Evolutionary conservation across 2,888 invertebrate species (phyloP).

Genomic region (Caenorhabditis panamensis): DNA sequence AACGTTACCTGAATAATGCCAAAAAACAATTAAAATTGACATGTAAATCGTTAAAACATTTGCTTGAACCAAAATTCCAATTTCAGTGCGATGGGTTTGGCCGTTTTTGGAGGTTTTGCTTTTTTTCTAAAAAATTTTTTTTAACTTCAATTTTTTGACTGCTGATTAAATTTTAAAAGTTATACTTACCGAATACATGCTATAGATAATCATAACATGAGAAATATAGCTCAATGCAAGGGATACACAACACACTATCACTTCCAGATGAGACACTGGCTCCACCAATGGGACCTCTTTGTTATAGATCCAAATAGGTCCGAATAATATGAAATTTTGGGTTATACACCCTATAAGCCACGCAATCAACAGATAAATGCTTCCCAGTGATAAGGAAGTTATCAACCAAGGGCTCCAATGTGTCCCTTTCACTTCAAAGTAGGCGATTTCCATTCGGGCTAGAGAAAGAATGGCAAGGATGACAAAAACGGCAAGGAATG

Average conservation of each 20-base stretch:
- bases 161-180: not conserved
- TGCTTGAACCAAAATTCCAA: conserved; percentile 22
- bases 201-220: conserved; percentile 9
- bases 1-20: conserved; percentile 25
- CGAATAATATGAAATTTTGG: not conserved
- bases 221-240: not conserved
- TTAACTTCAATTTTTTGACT: too few relatives aligned
- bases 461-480: conserved; percentile 8
- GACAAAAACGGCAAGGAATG: conserved; percentile 10
- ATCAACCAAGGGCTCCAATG: not conserved
- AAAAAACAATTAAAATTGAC: conserved; percentile 20
- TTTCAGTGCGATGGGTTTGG: not conserved
- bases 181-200: not conserved
- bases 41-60: conserved; percentile 25
- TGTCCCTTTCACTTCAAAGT: not conserved
- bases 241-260: not conserved
- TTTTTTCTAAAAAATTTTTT: too few relatives aligned
- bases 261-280: not conserved
- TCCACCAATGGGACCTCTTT: not conserved
- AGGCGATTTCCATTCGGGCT: conserved; percentile 4
- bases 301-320: conserved; percentile 14
- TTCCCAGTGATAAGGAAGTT: not conserved
- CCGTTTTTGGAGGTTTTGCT: not conserved
- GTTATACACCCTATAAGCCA: conserved; percentile 4
- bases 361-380: not conserved